Conservation (phyloP, 2,797 vertebrate genomes). For the Halcyon chelicuti region DNA sequence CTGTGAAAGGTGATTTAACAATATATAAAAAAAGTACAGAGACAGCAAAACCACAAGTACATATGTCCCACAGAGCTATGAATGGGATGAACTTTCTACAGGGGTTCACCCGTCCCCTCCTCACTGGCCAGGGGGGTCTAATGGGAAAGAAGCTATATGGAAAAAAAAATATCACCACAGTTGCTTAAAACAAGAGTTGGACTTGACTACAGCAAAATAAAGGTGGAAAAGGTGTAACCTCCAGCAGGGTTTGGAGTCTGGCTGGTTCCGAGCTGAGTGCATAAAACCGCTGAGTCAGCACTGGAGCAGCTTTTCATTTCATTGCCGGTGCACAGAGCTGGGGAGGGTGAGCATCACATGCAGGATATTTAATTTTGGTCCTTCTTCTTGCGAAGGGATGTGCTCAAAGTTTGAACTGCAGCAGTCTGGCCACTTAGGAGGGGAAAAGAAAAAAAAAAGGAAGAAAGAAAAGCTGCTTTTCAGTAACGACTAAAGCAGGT, state of each 20-base stretch:
- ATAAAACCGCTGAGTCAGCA: not conserved
- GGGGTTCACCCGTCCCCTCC: not conserved
- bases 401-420: not conserved
- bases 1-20: not conserved
- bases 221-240: not conserved
- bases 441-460: not conserved
- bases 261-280: not conserved
- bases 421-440: not conserved
- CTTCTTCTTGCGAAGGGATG: not conserved
- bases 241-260: not conserved
- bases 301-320: not conserved
- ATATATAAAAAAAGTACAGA: not conserved
- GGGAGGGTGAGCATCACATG: too few relatives aligned
- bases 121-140: not conserved
- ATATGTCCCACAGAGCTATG: rapidly evolving
- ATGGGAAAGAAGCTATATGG: not conserved
- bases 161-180: not conserved
- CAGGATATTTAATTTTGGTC: not conserved
- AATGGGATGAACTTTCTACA: not conserved
- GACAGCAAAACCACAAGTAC: rapidly evolving
- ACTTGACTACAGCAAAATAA: not conserved
- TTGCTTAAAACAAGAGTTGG: not conserved
- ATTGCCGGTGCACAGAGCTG: not conserved
- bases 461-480: not conserved
- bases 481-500: not conserved